Evolutionary conservation across 1,140 invertebrate species (phyloP), one percentile per base, ranked within the genome.

Genomic region (Brachionus manjavacas): DNA sequence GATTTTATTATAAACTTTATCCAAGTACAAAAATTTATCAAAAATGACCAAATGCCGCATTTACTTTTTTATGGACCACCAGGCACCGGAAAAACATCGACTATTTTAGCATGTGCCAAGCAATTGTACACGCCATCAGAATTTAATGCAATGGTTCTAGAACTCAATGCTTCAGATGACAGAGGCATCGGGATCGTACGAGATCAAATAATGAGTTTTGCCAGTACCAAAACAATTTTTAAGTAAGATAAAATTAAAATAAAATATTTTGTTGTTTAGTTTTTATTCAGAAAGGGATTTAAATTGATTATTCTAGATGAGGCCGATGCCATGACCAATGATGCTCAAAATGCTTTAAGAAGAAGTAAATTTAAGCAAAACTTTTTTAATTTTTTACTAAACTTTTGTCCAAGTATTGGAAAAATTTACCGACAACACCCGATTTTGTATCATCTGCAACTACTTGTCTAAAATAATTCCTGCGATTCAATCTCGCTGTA

Each of bases 261-360:
- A 31, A 31, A 41, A 2, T 4, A 3, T 20, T 23, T 39, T 16
- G n/a, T 79, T 41, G n/a, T 52, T 55, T 46, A n/a, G 55, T 41
- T 84, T 64, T 68, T 8, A 85, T 87, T 68, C 80, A 91, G 89
- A 68, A 93, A 93, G 79, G 94, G 95, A 3, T 96, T 95, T 85
- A 99, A 99, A 89, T 91, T 99, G 12, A 95, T 99, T 60, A 99
- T 99, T 86, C 90, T 99, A 11, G 98, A 99, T 92, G 98, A 99
- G 92, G 97, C 97, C 9, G 98, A 99, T 92, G 96, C 97, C 2
- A 99, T 99, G 98, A 99, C 98, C 3, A 95, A 96, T 88, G 97
- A 99, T 93, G 98, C 98, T 3, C 98, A 99, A 90, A 99, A 98
- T 93, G 97, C 97, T 39, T 91, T 99, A 2, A 92, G 97, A 86